Conservation (phyloP, 2,888 invertebrate genomes). For the Apodemia mormo region DNA sequence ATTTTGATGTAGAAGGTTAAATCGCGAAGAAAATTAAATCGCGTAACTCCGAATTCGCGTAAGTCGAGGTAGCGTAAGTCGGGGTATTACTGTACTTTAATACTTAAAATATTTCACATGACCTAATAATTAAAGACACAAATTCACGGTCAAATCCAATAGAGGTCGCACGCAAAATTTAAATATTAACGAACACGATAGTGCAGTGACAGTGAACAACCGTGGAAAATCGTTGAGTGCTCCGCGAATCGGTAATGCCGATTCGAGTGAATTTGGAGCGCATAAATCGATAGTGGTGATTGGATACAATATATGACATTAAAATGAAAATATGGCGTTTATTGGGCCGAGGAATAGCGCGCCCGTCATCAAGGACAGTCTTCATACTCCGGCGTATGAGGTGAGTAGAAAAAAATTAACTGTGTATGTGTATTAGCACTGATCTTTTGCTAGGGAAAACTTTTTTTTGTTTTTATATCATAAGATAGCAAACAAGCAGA, state of each 20-base stretch:
- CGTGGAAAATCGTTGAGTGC: slow-evolving; percentile 13
- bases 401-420: slow-evolving; percentile 58
- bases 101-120: neutral
- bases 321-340: slow-evolving; percentile 76
- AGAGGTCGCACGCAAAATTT: slow-evolving; percentile 12
- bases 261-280: slow-evolving; percentile 21
- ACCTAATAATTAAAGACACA: slow-evolving; percentile 8
- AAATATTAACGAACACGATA: slow-evolving; percentile 14
- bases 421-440: no score
- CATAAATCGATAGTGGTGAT: slow-evolving; percentile 26
- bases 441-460: no score
- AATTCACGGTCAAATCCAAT: slow-evolving; percentile 9
- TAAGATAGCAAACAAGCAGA: no score
- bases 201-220: slow-evolving; percentile 21
- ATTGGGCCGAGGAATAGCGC: slow-evolving; percentile 84
- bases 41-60: no score
- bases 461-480: no score
- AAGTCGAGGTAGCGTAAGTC: no score
- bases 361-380: slow-evolving; percentile 84
- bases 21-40: no score
- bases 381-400: slow-evolving; percentile 85
- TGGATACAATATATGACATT: slow-evolving; percentile 43
- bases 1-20: no score
- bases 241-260: slow-evolving; percentile 10
- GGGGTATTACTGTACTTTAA: no score